Conservation (phyloP, 2,888 invertebrate genomes). For the Pammene aurita region DNA sequence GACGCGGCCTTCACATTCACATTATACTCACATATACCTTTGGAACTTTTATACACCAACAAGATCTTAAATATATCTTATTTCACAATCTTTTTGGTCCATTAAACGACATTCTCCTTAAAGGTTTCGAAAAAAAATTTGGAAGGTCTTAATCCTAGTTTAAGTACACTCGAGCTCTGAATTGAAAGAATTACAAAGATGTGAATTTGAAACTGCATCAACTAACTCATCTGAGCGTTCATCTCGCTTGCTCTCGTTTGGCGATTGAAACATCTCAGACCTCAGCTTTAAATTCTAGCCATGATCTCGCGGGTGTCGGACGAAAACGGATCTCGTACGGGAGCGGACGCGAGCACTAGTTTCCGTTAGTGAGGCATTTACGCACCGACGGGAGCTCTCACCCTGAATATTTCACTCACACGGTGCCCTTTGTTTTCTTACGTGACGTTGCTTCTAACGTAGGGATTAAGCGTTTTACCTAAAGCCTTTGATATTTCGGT, state of each 20-base stretch:
- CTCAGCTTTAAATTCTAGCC: conserved; percentile 31
- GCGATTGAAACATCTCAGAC: neutral
- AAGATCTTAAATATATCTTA: no score
- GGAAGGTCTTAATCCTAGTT: no score
- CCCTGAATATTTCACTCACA: conserved; percentile 54
- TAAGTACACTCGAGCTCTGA: no score
- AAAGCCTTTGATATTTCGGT: conserved; percentile 5
- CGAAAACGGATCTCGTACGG: conserved; percentile 41
- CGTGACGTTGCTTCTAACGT: conserved; percentile 44
- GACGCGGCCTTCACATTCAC: no score
- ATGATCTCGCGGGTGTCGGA: conserved; percentile 35
- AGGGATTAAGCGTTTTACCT: conserved; percentile 45
- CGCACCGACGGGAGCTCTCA: conserved; percentile 46
- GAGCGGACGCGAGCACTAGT: conserved; percentile 39
- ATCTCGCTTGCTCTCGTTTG: neutral
- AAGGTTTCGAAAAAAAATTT: no score
- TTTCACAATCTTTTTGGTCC: no score
- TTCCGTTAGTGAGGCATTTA: conserved; percentile 44
- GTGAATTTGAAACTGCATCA: no score
- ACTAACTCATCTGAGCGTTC: neutral
- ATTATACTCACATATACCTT: no score
- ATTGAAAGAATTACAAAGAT: no score
- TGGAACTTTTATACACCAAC: no score
- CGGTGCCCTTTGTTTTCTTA: conserved; percentile 45
- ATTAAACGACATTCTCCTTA: no score